Conservation (phyloP, 1,140 invertebrate genomes). For the Harpegnathos saltator region DNA sequence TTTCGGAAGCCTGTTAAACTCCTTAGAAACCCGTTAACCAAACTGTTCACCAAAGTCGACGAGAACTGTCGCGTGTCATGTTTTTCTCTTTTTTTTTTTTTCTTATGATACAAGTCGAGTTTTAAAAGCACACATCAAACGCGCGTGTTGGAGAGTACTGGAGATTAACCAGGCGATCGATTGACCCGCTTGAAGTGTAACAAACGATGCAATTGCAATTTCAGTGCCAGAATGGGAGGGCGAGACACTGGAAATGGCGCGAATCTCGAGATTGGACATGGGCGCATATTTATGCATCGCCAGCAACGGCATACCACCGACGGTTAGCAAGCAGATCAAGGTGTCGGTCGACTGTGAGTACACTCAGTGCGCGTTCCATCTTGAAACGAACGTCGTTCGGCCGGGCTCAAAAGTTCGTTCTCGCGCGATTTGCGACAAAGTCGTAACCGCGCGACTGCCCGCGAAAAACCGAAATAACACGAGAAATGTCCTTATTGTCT, state of each 20-base stretch:
- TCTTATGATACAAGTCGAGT: no score
- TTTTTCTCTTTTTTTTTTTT: no score
- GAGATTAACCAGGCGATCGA: slow-evolving; percentile 13
- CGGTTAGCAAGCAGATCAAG: slow-evolving; percentile 96
- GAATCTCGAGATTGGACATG: slow-evolving; percentile 95
- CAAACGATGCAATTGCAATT: slow-evolving; percentile 64
- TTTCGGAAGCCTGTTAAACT: no score
- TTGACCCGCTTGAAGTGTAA: slow-evolving; percentile 27
- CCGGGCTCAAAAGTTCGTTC: background rate
- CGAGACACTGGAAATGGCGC: slow-evolving; percentile 92
- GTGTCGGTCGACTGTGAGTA: slow-evolving; percentile 97
- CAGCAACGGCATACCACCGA: slow-evolving; percentile 90
- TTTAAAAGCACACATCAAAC: no score
- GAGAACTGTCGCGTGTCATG: no score
- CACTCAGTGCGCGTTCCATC: background rate
- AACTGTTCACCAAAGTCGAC: no score
- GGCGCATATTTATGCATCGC: slow-evolving; percentile 96
- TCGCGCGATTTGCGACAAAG: background rate
- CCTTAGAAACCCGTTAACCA: no score
- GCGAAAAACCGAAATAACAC: no score
- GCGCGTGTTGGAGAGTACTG: background rate
- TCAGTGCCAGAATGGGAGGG: slow-evolving; percentile 94
- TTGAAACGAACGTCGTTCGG: background rate
- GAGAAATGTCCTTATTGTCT: background rate
- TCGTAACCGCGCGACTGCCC: background rate